Evolutionary conservation across 2,888 invertebrate species (phyloP), one percentile per base, ranked within the genome.

Genomic region (Agrypnus murinus): DNA sequence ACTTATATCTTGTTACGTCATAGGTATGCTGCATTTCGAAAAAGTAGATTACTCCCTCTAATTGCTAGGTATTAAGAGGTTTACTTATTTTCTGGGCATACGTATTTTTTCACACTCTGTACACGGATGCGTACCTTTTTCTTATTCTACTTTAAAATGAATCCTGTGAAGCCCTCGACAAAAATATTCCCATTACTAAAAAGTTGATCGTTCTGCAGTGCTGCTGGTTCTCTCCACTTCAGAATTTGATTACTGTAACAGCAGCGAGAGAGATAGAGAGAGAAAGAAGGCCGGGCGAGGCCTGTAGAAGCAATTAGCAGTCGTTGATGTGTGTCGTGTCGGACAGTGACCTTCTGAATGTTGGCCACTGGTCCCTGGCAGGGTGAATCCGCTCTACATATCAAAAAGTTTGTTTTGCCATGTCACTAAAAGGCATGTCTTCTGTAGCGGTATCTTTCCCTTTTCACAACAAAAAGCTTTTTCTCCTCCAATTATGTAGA

Each of bases 301-400:
- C 62, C 69, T 72, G 72, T 55, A 57, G 48, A 69, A 58, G 72
- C 58, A 69, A 72, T 72, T 72, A 72, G 63, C 58, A 69, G 32
- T 65, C 65, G 57, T 46, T 68, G 68, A 67, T 71, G 65, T 71
- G 64, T 71, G 71, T 67, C 68, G 50, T 58, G 59, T n/a, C 55
- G 69, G 69, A 7, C 72, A 72, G 55, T 69, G 72, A 72, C 72
- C 72, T 69, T 62, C 62, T 50, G 59, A 65, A 72, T 72, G 72
- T 72, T 72, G 72, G 72, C 66, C 72, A 72, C 40, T 62, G 60
- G 60, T 45, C 50, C 50, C 59, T 50, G 50, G n/a, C 46, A 68
- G 68, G 67, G 71, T 72, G 64, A 68, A 72, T 72, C 71, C 71
- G 71, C 46, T 68, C 63, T 43, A 66, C 48, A 66, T 71, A 17